Percentiles rank a stretch among this genome's conserved stretches.
phyloP scores from a whole-genome alignment of 2,113 vertebrate genomes.

The Lepus timidus region DNA sequence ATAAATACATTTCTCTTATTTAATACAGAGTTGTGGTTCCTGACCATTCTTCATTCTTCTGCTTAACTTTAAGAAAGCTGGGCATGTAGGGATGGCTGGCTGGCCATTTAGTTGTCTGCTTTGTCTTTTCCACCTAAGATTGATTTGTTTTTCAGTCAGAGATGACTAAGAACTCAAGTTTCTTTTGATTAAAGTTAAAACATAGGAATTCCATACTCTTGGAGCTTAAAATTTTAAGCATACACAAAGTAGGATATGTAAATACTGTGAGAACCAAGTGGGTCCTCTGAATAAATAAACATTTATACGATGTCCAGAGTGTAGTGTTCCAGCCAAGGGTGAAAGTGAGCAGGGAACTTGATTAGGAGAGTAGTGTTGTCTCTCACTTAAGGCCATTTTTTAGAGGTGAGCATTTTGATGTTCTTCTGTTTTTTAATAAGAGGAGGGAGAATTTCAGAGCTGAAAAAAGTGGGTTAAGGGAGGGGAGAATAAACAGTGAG shows the following conservation, averaged over 20 bases:
- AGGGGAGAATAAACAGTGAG: conserved; percentile 5
- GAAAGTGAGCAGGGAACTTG: conserved; percentile 47
- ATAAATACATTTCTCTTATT: neutral
- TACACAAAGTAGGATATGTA: conserved; percentile 34
- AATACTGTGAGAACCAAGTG: conserved; percentile 39
- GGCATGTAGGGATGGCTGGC: neutral
- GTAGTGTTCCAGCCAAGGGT: conserved; percentile 34
- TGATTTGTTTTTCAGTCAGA: conserved; percentile 37
- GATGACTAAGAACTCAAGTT: conserved; percentile 44
- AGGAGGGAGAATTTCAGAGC: conserved; percentile 15
- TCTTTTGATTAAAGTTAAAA: conserved; percentile 63
- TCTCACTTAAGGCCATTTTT: neutral
- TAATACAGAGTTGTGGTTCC: neutral
- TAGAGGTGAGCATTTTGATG: conserved; percentile 48
- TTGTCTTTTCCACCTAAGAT: neutral
- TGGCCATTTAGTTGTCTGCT: neutral
- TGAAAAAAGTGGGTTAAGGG: conserved; percentile 7
- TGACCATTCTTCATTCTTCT: neutral
- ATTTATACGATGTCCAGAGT: neutral
- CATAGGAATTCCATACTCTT: neutral
- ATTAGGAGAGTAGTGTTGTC: conserved; percentile 23
- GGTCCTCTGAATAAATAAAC: conserved; percentile 65
- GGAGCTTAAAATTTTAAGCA: conserved; percentile 22
- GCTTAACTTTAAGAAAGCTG: neutral
- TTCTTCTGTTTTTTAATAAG: neutral